phyloP scores from a whole-genome alignment of 2,888 invertebrate genomes.

The Zele albiditarsus region DNA sequence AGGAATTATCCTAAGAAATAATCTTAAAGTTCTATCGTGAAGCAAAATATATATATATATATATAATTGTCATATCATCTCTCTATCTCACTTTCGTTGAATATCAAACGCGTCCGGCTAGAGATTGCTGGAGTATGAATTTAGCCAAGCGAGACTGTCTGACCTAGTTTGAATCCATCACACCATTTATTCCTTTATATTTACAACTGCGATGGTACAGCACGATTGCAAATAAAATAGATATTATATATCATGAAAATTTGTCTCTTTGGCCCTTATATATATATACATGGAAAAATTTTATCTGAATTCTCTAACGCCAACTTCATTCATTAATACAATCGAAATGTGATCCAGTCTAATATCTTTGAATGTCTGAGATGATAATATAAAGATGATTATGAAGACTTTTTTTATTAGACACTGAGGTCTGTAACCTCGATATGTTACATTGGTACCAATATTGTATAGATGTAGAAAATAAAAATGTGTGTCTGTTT shows the following conservation, averaged over 20 bases:
- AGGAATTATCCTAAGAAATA: not conserved
- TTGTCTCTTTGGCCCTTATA: not conserved
- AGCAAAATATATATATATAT: conserved; percentile 24
- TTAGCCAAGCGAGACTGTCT: conserved; percentile 45
- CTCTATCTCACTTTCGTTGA: conserved; percentile 30
- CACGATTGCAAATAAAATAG: not conserved
- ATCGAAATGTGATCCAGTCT: conserved; percentile 29
- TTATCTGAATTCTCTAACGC: not conserved
- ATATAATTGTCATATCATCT: not conserved
- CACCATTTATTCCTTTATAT: conserved; percentile 36
- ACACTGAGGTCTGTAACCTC: conserved; percentile 19
- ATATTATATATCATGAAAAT: not conserved
- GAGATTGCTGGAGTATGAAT: conserved; percentile 38
- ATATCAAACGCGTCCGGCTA: conserved; percentile 29
- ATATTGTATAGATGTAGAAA: too few species aligned
- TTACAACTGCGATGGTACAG: not conserved
- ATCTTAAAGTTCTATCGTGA: conserved; percentile 5
- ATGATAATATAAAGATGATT: conserved; percentile 17
- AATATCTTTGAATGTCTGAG: conserved; percentile 38
- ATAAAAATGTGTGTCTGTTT: too few species aligned
- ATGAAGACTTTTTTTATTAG: not conserved
- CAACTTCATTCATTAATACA: conserved; percentile 28
- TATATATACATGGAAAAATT: not conserved
- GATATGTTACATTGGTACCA: conserved; percentile 1
- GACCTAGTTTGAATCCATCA: conserved; percentile 38